phyloP scores from a whole-genome alignment of 2,113 vertebrate species.

The Andinoacara biseriatus region DNA sequence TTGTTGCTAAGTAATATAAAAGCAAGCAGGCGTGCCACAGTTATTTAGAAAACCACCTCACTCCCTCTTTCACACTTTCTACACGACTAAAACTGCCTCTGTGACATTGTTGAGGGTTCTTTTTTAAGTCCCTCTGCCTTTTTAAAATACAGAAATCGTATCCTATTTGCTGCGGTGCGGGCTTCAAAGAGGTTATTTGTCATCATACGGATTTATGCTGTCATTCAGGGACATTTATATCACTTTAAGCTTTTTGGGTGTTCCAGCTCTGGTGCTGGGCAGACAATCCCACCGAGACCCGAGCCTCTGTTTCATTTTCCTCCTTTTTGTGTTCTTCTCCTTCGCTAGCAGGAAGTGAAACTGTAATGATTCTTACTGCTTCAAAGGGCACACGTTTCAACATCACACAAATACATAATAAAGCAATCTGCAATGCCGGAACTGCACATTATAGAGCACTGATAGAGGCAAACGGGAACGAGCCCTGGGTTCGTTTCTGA shows the following conservation, averaged over 20 bases:
- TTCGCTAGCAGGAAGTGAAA: conserved; percentile 35
- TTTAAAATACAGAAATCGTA: conserved; percentile 76
- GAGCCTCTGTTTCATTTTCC: conserved; percentile 45
- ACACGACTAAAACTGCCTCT: conserved; percentile 69
- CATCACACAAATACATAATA: conserved; percentile 29
- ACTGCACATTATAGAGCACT: neutral
- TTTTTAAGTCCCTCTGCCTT: conserved; percentile 50
- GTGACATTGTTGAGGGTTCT: conserved; percentile 69
- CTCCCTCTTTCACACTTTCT: conserved; percentile 42
- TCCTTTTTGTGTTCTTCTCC: conserved; percentile 47
- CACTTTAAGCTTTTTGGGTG: conserved; percentile 78
- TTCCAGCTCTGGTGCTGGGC: conserved; percentile 61
- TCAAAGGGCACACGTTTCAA: conserved; percentile 53
- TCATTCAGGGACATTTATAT: conserved; percentile 82
- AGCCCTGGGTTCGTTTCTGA: neutral
- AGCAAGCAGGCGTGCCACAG: conserved; percentile 76
- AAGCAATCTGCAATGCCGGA: neutral
- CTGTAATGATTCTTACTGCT: conserved; percentile 57
- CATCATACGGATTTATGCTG: conserved; percentile 80
- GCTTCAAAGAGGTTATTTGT: conserved; percentile 82
- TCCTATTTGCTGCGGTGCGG: conserved; percentile 71
- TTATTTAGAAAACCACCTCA: conserved; percentile 72
- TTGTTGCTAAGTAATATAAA: conserved; percentile 65
- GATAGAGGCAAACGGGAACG: neutral
- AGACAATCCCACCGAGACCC: conserved; percentile 63